Evolutionary conservation across 2,888 invertebrate species (phyloP).

Genomic region (Philonicus albiceps): DNA sequence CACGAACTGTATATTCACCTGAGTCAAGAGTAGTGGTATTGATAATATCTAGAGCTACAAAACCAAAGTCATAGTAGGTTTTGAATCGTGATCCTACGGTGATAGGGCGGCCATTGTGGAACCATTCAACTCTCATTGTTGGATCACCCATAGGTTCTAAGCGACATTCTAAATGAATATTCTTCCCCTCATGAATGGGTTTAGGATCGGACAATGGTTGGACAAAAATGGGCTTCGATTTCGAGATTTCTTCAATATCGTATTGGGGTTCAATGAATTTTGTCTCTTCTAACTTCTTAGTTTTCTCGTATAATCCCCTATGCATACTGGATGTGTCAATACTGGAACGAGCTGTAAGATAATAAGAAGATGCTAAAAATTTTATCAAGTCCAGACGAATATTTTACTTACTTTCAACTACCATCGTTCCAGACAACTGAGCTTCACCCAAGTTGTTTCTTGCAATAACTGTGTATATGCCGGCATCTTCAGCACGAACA

Average conservation of each 20-base stretch:
- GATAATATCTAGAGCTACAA: constrained; percentile 94
- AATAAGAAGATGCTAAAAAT: not conserved
- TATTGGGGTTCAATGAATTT: constrained; percentile 88
- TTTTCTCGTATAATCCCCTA: constrained; percentile 84
- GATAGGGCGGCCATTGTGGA: constrained; percentile 88
- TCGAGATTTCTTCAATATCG: constrained; percentile 89
- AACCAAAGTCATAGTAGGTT: constrained; percentile 97
- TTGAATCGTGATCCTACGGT: constrained; percentile 92
- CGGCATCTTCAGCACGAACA: constrained; percentile 91
- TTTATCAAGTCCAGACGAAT: not conserved
- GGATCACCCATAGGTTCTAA: constrained; percentile 96
- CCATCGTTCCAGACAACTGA: constrained; percentile 82
- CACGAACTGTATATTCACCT: constrained; percentile 93
- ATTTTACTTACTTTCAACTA: constrained; percentile 81
- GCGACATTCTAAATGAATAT: constrained; percentile 90
- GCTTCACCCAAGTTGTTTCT: constrained; percentile 91
- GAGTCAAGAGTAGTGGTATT: constrained; percentile 93
- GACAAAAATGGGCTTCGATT: constrained; percentile 93
- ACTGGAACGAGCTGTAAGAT: constrained; percentile 78
- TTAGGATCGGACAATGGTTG: constrained; percentile 88
- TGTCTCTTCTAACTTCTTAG: constrained; percentile 83
- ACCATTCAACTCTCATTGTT: constrained; percentile 95
- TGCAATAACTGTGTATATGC: constrained; percentile 91
- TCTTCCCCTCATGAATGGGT: constrained; percentile 85
- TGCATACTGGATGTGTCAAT: constrained; percentile 93